Evolutionary conservation across 2,113 vertebrate genomes (phyloP).

Genomic region (Setophaga petechia): DNA sequence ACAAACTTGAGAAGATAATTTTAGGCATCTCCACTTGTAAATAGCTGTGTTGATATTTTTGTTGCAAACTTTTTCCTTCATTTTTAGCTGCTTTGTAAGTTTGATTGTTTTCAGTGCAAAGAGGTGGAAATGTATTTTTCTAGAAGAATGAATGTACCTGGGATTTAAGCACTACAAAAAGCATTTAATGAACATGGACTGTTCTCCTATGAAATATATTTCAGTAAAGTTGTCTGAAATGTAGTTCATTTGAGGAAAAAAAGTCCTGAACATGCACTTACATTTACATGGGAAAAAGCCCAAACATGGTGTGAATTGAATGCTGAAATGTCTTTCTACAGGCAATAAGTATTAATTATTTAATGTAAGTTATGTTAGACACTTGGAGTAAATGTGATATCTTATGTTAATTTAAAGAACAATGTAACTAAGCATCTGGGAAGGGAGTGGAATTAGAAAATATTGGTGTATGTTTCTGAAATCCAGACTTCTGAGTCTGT

Average conservation of each 20-base stretch:
- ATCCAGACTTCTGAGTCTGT: conserved; percentile 12
- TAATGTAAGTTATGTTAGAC: conserved; percentile 12
- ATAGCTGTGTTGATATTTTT: background rate
- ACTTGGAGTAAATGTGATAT: background rate
- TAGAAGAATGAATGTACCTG: conserved; percentile 23
- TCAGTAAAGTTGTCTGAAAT: background rate
- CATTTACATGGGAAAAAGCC: background rate
- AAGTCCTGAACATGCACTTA: background rate
- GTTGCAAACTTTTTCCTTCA: background rate
- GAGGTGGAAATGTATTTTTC: conserved; percentile 36
- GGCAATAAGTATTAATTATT: conserved; percentile 52
- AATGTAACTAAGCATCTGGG: background rate
- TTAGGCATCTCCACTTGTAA: background rate
- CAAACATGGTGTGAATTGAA: background rate
- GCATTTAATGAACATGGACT: background rate
- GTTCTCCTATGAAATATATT: background rate
- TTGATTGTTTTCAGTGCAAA: background rate
- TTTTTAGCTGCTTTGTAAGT: background rate
- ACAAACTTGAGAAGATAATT: background rate
- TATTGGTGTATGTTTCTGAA: background rate
- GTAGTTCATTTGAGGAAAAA: background rate
- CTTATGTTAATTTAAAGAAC: conserved; percentile 30
- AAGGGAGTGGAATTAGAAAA: background rate
- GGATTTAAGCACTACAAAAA: background rate
- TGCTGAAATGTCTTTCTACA: conserved; percentile 32